phyloP scores from a whole-genome alignment of 2,888 invertebrate genomes.

The Cephonodes hylas region DNA sequence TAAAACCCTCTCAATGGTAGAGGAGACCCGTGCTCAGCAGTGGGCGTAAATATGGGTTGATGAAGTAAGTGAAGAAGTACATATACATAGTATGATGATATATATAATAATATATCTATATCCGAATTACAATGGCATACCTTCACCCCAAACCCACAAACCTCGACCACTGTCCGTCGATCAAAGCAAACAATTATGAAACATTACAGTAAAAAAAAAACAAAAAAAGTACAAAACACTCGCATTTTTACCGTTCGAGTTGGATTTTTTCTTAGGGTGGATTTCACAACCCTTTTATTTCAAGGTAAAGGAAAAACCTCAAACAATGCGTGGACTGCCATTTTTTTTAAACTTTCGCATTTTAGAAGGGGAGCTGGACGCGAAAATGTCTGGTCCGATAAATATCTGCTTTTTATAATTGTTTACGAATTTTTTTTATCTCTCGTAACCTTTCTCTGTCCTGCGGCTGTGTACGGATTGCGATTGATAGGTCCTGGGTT shows the following conservation, averaged over 20 bases:
- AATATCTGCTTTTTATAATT: neutral
- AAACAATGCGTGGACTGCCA: conserved; percentile 54
- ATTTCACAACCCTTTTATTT: conserved; percentile 60
- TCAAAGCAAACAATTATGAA: conserved; percentile 56
- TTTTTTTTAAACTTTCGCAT: conserved; percentile 38
- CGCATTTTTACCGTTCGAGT: conserved; percentile 60
- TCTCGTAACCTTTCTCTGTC: too few relatives aligned
- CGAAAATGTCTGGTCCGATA: neutral
- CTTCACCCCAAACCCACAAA: neutral
- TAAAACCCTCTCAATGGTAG: too few relatives aligned
- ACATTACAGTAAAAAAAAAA: conserved; percentile 43
- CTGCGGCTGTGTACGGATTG: too few relatives aligned
- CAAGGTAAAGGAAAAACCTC: conserved; percentile 42
- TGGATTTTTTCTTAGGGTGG: conserved; percentile 59
- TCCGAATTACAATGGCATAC: conserved; percentile 16
- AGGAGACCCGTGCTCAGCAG: too few relatives aligned
- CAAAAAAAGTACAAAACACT: conserved; percentile 42
- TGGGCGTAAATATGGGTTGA: too few relatives aligned
- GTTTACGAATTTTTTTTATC: neutral
- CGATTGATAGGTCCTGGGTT: too few relatives aligned
- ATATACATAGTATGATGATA: too few relatives aligned
- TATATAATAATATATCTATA: too few relatives aligned
- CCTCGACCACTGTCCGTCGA: conserved; percentile 32
- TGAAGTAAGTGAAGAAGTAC: too few relatives aligned
- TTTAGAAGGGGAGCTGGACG: conserved; percentile 31